These are phyloP conservation scores for Cheilosia impressa DNA, from an alignment of 2,888 invertebrate species.

Conservation along the genomic window DNA sequence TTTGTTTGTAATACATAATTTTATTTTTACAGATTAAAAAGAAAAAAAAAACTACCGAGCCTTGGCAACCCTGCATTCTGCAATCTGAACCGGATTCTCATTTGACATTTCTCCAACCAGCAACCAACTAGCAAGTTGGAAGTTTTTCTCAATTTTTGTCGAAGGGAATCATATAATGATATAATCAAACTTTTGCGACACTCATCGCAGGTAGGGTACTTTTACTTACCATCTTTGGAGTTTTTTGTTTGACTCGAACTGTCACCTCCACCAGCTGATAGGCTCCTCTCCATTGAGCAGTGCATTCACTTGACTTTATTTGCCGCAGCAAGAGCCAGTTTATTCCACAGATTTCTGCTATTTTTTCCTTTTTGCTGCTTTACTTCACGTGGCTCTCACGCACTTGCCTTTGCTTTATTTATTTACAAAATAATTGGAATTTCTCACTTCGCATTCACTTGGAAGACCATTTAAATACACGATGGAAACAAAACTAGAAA, in stretches of 20 bases:
- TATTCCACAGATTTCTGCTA: slow-evolving; percentile 51
- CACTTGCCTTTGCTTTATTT: slow-evolving; percentile 48
- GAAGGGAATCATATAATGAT: neutral
- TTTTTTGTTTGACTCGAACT: slow-evolving; percentile 88
- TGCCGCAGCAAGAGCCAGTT: slow-evolving; percentile 54
- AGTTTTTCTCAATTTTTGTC: neutral
- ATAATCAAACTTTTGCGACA: neutral
- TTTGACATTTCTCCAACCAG: slow-evolving; percentile 8
- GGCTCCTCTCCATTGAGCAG: slow-evolving; percentile 90
- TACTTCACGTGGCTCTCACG: slow-evolving; percentile 58
- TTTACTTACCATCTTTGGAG: slow-evolving; percentile 90
- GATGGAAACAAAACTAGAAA: slow-evolving; percentile 19
- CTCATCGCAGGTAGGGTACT: neutral
- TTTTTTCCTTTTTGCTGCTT: neutral
- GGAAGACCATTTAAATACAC: slow-evolving; percentile 2
- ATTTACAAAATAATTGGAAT: slow-evolving; percentile 50
- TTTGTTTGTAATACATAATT: neutral
- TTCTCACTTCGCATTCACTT: slow-evolving; percentile 32
- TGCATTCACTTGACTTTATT: slow-evolving; percentile 85
- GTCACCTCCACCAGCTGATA: slow-evolving; percentile 88
- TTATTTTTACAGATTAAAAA: neutral
- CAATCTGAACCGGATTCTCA: slow-evolving; percentile 16
- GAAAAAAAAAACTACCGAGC: neutral
- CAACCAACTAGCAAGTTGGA: neutral
- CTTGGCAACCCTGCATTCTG: neutral